These are phyloP conservation scores for Chironomus tentans DNA, from an alignment of 2,888 invertebrate species.

Conservation along the genomic window DNA sequence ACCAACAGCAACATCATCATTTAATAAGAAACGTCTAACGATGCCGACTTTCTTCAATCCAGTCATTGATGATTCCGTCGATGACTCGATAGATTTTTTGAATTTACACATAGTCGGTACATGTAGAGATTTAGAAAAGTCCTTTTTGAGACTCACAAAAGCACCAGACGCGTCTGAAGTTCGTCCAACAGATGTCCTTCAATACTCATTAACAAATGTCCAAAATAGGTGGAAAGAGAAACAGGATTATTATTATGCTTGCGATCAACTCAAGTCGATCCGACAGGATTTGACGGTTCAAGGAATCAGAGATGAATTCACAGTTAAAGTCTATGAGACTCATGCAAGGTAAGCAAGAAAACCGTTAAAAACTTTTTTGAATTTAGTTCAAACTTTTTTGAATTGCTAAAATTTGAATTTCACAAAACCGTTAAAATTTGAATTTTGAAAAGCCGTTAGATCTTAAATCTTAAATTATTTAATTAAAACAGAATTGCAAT, in stretches of 20 bases:
- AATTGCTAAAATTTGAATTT: too few species aligned
- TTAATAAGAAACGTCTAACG: constrained; percentile 31
- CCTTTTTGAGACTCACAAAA: constrained; percentile 90
- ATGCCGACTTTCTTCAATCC: constrained; percentile 32
- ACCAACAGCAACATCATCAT: constrained; percentile 40
- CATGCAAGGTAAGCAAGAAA: constrained; percentile 66
- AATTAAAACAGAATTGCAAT: constrained; percentile 93
- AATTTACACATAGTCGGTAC: constrained; percentile 90
- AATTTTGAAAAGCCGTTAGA: too few species aligned
- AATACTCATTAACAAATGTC: constrained; percentile 77
- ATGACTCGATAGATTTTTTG: constrained; percentile 69
- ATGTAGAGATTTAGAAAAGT: constrained; percentile 89
- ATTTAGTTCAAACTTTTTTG: too few species aligned
- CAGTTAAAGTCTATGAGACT: constrained; percentile 97
- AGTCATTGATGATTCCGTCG: constrained; percentile 49
- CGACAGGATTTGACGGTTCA: constrained; percentile 98
- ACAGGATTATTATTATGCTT: constrained; percentile 92
- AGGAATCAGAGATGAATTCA: constrained; percentile 88
- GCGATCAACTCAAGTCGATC: constrained; percentile 97
- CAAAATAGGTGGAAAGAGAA: constrained; percentile 83
- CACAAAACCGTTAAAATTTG: too few species aligned
- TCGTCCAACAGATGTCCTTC: constrained; percentile 78
- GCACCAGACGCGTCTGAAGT: constrained; percentile 89
- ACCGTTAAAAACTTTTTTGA: too few species aligned
- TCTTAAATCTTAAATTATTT: too few species aligned